These are phyloP conservation scores for Irena cyanogastra DNA, from an alignment of 2,113 vertebrate genomes.

Conservation along the genomic window DNA sequence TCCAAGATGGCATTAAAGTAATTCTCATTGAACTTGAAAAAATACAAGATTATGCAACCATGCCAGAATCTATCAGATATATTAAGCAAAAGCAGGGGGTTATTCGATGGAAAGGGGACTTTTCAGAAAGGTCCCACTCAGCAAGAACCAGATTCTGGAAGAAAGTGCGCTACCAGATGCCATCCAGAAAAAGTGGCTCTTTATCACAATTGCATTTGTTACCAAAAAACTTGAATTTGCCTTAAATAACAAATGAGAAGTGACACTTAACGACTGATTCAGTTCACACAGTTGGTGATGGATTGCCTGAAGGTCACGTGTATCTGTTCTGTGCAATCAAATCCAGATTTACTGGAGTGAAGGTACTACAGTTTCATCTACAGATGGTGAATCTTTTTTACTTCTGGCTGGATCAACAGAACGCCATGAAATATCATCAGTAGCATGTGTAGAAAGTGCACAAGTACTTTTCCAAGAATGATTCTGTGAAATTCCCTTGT, in stretches of 20 bases:
- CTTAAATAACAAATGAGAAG: not conserved
- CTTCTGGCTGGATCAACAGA: not conserved
- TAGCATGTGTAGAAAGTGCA: not conserved
- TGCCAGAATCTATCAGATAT: conserved; percentile 88
- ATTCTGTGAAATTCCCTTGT: not conserved
- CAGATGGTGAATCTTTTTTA: not conserved
- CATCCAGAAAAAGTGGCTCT: conserved; percentile 25
- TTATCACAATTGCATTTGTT: not conserved
- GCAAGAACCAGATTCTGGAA: conserved; percentile 87
- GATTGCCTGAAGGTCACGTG: not conserved
- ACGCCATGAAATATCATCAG: not conserved
- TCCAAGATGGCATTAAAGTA: conserved; percentile 81
- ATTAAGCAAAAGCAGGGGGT: conserved; percentile 83
- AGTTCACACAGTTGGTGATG: not conserved
- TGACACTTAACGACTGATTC: not conserved
- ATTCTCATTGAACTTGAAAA: conserved; percentile 88
- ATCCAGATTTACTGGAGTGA: not conserved
- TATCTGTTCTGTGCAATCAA: not conserved
- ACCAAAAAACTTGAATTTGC: not conserved
- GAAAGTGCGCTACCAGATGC: conserved; percentile 87
- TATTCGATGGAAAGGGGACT: conserved; percentile 78
- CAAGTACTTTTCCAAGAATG: not conserved
- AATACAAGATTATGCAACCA: conserved; percentile 75
- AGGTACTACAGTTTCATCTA: not conserved
- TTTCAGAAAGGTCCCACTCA: conserved; percentile 44